Conservation (phyloP, 2,113 vertebrate genomes). For the Oreochromis spilurus region DNA sequence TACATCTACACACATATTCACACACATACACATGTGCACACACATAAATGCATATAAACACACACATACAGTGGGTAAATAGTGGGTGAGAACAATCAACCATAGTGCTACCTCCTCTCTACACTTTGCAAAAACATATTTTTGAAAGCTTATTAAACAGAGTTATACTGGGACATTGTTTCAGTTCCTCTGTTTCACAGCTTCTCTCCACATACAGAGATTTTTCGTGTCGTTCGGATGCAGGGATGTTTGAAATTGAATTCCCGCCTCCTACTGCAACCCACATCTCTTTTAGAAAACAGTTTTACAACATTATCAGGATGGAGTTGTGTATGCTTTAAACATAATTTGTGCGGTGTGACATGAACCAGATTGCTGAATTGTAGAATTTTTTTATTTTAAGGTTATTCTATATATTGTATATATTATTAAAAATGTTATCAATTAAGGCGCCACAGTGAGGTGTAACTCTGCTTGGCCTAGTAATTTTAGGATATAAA, state of each 20-base stretch:
- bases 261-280: not conserved
- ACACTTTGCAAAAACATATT: not conserved
- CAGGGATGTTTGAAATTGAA: not conserved
- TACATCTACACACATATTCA: not conserved
- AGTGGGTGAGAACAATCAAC: not conserved
- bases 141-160: not conserved
- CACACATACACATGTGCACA: not conserved
- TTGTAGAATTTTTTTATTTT: not conserved
- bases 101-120: not conserved
- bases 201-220: not conserved
- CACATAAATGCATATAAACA: not conserved
- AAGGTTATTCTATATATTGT: not conserved
- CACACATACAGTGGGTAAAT: not conserved
- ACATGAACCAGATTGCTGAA: not conserved
- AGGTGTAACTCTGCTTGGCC: not conserved
- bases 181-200: not conserved
- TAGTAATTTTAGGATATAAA: not conserved
- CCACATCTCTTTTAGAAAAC: not conserved
- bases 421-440: not conserved
- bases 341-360: not conserved
- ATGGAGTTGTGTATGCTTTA: not conserved
- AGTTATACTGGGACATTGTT: not conserved
- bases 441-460: not conserved
- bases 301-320: not conserved
- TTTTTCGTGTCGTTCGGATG: not conserved